A percentile compares a stretch with the other conserved stretches of the same genome.
Conservation (phyloP, 2,888 invertebrate genomes). For the Hirtodrosophila cameraria region DNA sequence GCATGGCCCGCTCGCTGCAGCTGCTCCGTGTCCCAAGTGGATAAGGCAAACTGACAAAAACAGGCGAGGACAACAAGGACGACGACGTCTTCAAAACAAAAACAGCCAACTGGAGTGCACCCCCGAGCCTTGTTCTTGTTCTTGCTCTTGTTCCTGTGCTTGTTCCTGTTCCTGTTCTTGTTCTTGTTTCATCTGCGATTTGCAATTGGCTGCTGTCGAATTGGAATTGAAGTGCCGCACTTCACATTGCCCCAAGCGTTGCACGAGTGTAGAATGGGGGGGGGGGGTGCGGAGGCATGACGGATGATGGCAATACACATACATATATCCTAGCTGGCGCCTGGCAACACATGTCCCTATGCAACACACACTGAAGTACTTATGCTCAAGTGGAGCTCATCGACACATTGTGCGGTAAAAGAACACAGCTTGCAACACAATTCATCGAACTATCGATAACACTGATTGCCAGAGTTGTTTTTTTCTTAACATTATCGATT, state of each 20-base stretch:
- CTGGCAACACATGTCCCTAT: constrained; percentile 16
- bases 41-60: constrained; percentile 56
- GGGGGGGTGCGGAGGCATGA: no score
- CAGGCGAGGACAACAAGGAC: constrained; percentile 39
- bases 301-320: background rate
- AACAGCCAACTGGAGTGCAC: constrained; percentile 45
- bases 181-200: constrained; percentile 56
- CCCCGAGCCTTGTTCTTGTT: constrained; percentile 49
- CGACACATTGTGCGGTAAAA: background rate
- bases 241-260: constrained; percentile 35
- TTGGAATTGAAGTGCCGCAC: constrained; percentile 66
- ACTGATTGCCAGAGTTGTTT: background rate
- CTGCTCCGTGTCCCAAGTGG: constrained; percentile 59
- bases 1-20: constrained; percentile 36
- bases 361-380: constrained; percentile 17
- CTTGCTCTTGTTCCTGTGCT: constrained; percentile 30
- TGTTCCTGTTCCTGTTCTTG: constrained; percentile 41
- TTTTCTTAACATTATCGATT: background rate
- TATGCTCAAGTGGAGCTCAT: constrained; percentile 14
- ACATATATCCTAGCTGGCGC: constrained; percentile 19
- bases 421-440: background rate
- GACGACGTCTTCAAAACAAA: constrained; percentile 52
- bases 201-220: constrained; percentile 68
- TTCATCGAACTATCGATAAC: constrained; percentile 25
- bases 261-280: background rate